These are phyloP conservation scores for Perca flavescens DNA, from an alignment of 2,113 vertebrate species.

Conservation along the genomic window DNA sequence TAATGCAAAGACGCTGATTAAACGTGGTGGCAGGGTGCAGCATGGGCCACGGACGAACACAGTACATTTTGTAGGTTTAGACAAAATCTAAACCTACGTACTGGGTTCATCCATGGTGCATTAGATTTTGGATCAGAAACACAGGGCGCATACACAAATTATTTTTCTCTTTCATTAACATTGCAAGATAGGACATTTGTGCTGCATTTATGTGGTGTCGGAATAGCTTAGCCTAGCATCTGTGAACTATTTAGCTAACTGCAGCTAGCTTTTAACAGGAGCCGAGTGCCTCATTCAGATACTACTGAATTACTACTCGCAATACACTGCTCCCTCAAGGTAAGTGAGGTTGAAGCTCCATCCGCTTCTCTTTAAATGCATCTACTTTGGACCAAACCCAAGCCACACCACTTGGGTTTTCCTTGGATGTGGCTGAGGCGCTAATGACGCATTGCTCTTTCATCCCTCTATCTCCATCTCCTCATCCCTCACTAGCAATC, in stretches of 20 bases:
- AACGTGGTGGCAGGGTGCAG: no score
- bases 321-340: conserved; percentile 42
- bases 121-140: no score
- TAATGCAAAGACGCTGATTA: no score
- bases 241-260: conserved; percentile 39
- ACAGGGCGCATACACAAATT: no score
- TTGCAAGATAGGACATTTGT: no score
- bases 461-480: conserved; percentile 15
- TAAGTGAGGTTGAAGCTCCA: conserved; percentile 26
- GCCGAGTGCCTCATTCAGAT: conserved; percentile 19
- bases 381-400: conserved; percentile 37
- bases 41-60: no score
- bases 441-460: not conserved
- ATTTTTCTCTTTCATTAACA: no score
- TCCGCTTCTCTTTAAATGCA: conserved; percentile 29
- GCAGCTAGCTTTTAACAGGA: conserved; percentile 30
- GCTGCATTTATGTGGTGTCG: no score
- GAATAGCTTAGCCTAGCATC: conserved; percentile 28
- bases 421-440: conserved; percentile 42
- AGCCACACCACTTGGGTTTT: conserved; percentile 30
- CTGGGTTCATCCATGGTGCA: no score
- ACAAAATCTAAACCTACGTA: no score
- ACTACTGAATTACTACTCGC: not conserved
- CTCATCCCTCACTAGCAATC: conserved; percentile 22
- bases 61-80: no score